Percentiles rank a stretch among this genome's conserved stretches.
Conservation (phyloP, 1,140 invertebrate species). For the Pseudobourletiella spinata region DNA sequence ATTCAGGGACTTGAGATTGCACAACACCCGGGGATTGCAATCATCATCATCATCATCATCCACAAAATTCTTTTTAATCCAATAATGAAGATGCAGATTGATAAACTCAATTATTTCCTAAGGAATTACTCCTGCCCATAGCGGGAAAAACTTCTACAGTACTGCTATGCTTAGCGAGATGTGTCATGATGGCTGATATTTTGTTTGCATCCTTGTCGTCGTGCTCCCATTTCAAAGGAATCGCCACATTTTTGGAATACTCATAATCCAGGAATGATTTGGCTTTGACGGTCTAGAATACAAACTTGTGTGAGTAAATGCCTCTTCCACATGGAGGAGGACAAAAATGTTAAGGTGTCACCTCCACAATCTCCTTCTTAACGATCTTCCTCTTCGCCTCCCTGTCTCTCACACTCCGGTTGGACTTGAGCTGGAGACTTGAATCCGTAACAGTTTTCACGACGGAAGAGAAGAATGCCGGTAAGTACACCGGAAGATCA, state of each 20-base stretch:
- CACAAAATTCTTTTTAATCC: too few species aligned
- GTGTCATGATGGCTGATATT: background rate
- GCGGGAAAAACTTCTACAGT: background rate
- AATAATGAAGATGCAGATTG: too few species aligned
- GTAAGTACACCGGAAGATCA: background rate
- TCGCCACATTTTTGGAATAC: background rate
- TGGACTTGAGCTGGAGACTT: background rate
- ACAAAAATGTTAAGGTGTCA: background rate
- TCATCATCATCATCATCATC: too few species aligned
- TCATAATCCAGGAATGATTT: background rate
- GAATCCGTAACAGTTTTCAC: background rate
- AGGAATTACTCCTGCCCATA: background rate
- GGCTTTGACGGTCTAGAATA: background rate
- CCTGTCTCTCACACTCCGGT: background rate
- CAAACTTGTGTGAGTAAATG: background rate
- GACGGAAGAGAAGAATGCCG: background rate
- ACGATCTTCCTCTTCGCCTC: background rate
- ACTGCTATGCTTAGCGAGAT: background rate
- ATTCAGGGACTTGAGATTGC: too few species aligned
- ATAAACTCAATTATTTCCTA: too few species aligned
- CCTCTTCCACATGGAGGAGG: background rate
- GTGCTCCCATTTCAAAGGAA: slow-evolving; percentile 1
- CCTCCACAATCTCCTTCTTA: background rate
- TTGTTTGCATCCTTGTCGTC: background rate
- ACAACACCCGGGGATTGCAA: too few species aligned